Conservation (phyloP, 1,140 invertebrate species). For the Paramacrobiotus metropolitanus region DNA sequence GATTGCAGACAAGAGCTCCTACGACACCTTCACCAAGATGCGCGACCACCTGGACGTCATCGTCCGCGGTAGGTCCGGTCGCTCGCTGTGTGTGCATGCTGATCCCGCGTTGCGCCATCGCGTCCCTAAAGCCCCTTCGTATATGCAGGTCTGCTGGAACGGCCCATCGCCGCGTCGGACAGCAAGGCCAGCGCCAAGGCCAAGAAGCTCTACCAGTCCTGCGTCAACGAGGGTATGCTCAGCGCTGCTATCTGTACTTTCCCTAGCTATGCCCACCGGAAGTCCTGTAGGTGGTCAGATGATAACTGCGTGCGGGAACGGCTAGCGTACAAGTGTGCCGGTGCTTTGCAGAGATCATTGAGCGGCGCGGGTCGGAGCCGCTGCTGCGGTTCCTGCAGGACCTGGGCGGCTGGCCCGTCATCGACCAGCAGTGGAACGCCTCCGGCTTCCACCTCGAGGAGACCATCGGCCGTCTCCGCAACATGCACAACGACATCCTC, state of each 20-base stretch:
- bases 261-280: no score
- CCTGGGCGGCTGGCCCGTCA: slow-evolving; percentile 61
- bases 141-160: slow-evolving; percentile 22
- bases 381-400: slow-evolving; percentile 40
- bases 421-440: slow-evolving; percentile 36
- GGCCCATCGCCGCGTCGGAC: slow-evolving; percentile 16
- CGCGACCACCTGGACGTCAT: slow-evolving; percentile 33
- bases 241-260: background rate
- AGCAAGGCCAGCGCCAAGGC: slow-evolving; percentile 26
- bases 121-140: no score
- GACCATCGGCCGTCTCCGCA: slow-evolving; percentile 42
- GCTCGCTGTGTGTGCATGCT: no score
- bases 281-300: no score
- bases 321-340: no score
- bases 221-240: slow-evolving; percentile 45
- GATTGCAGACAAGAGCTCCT: slow-evolving; percentile 36
- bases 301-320: no score
- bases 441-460: slow-evolving; percentile 30
- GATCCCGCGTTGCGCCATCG: no score
- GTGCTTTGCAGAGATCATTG: slow-evolving; percentile 24
- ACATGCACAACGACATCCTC: slow-evolving; percentile 58
- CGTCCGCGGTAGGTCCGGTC: slow-evolving; percentile 13
- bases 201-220: slow-evolving; percentile 53
- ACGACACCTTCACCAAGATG: slow-evolving; percentile 37
- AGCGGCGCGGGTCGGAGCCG: slow-evolving; percentile 40